Base-by-base conservation (phyloP, 64 coral and sea anemone species). In the Montipora efflorescens region DNA sequence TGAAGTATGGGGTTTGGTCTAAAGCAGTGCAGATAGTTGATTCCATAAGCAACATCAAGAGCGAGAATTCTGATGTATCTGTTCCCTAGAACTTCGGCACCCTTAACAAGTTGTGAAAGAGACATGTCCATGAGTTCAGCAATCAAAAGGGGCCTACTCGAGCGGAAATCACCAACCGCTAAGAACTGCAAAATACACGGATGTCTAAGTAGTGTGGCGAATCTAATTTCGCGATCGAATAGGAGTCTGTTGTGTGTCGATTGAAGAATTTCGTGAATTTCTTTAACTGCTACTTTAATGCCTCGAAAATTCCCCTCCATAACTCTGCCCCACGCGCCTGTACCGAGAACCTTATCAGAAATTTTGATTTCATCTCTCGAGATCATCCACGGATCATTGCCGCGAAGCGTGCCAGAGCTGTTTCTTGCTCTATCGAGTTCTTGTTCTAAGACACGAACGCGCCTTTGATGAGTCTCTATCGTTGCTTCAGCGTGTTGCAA, bases 101-200 rank as follows among this genome's bases (percentile, higher is more conserved):
- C 80, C 5, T 52, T 83, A 19, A 97, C 52, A 45, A 97, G 88
- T 20, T 94, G 36, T 36, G 92, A 91, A 5, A 97, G 73, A 14
- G 89, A 94, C 92, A 92, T 97, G 49, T 97, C 95, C 92, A 97
- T 91, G 19, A 97, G 59, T 59, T 97, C 95, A 0, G 95, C 81
- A 0, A 97, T 80, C 51, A 97, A 89, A 3, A 97, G 62, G 0
- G 92, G 89, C 28, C 74, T 94, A 44, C 80, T 80, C 5, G 92
- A 84, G 9, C 84, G 82, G 68, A 94, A 94, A 28, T 89, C 84
- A 1, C 93, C 89, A 4, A 92, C 95, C 13, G 83, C 95, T 22
- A 97, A 68, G 67, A 97, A 97, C 45, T 97, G 95, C 22, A 97
- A 67, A 12, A 97, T 80, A 75, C 89, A 89, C 0, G 95, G 95